phyloP scores from a whole-genome alignment of 2,113 vertebrate species.

The Centropus bengalensis region DNA sequence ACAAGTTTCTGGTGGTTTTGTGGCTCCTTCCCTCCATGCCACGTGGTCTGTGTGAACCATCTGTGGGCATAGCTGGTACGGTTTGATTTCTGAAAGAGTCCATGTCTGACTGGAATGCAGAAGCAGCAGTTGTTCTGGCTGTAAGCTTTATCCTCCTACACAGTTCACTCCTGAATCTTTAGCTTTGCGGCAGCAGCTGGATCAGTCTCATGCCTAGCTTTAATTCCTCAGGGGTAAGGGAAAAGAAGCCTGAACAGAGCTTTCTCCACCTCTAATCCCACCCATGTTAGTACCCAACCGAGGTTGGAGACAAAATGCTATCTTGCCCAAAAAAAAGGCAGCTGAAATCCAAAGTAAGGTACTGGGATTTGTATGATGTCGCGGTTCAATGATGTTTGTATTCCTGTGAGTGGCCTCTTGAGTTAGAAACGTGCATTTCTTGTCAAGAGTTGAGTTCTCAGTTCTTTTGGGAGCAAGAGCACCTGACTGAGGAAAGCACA shows the following conservation, averaged over 20 bases:
- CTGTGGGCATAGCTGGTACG: neutral
- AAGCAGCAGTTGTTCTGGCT: neutral
- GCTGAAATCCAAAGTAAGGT: neutral
- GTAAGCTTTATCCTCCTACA: neutral
- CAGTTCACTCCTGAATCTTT: neutral
- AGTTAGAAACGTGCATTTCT: neutral
- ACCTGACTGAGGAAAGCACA: neutral
- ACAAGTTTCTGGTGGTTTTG: neutral
- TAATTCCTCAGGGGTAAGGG: neutral
- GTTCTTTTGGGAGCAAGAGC: neutral
- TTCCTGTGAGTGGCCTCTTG: neutral
- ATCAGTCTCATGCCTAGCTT: neutral
- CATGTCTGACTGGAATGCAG: neutral
- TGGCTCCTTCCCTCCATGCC: neutral
- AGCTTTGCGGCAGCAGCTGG: neutral
- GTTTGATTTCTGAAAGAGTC: neutral
- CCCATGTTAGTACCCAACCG: neutral
- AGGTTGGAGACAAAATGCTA: neutral
- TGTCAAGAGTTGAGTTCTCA: neutral
- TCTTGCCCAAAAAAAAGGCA: neutral
- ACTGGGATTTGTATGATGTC: neutral
- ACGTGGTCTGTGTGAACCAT: neutral
- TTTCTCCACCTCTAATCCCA: neutral
- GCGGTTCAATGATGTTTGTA: neutral
- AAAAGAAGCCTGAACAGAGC: neutral